These are phyloP conservation scores for Leucophenga montana DNA, from an alignment of 2,888 invertebrate species.

Conservation along the genomic window DNA sequence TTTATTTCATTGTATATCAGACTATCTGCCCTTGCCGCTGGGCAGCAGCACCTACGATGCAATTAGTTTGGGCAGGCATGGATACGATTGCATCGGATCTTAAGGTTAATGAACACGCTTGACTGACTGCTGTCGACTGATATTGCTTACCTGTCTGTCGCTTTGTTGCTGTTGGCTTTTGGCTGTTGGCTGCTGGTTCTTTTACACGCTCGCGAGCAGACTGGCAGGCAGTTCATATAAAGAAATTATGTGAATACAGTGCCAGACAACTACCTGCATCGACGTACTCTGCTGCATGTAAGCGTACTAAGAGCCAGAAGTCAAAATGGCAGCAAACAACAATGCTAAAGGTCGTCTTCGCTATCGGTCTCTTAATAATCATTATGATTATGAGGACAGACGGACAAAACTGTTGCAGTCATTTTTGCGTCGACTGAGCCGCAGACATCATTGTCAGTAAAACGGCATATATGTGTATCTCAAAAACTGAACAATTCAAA, in stretches of 20 bases:
- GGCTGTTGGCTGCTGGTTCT: background rate
- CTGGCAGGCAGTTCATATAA: too few species aligned
- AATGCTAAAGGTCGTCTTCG: conserved; percentile 27
- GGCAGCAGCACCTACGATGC: background rate
- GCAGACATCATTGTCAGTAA: background rate
- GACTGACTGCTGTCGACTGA: background rate
- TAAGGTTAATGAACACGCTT: conserved; percentile 1
- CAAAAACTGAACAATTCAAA: too few species aligned
- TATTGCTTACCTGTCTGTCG: conserved; percentile 23
- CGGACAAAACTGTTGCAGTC: background rate
- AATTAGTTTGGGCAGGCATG: conserved; percentile 6
- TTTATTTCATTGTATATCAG: conserved; percentile 10
- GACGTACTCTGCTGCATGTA: too few species aligned
- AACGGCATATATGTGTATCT: too few species aligned
- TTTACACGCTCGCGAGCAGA: conserved; percentile 14
- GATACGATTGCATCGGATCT: background rate
- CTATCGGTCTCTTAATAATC: conserved; percentile 24
- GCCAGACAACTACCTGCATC: too few species aligned
- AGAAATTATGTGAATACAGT: too few species aligned
- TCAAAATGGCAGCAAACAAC: conserved; percentile 22
- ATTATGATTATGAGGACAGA: background rate
- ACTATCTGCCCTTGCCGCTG: background rate
- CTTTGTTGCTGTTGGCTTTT: conserved; percentile 14
- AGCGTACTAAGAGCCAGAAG: conserved; percentile 5
- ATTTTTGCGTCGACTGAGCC: background rate